These are phyloP conservation scores for Cyprinodon diabolis DNA, from an alignment of 2,797 vertebrate genomes.

Conservation along the genomic window DNA sequence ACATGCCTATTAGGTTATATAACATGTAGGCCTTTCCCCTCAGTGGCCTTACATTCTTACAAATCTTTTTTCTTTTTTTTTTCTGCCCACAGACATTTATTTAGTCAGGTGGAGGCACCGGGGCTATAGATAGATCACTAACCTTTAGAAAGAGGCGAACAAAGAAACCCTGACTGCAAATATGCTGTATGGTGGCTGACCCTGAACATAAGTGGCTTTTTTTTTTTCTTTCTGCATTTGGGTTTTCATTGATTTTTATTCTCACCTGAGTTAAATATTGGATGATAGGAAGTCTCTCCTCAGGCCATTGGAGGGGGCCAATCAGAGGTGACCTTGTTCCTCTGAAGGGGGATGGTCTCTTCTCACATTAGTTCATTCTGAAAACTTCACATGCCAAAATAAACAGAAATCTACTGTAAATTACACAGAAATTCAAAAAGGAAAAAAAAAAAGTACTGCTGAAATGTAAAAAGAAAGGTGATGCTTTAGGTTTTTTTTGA, in stretches of 20 bases:
- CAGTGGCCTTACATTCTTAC: constrained; percentile 7
- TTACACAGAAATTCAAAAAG: neutral
- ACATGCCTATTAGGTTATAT: constrained; percentile 35
- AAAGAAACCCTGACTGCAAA: constrained; percentile 34
- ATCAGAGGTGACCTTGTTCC: neutral
- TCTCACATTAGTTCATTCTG: neutral
- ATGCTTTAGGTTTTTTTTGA: neutral
- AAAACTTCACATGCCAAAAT: neutral
- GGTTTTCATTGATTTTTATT: neutral
- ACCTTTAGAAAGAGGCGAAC: constrained; percentile 20
- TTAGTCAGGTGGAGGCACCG: constrained; percentile 41
- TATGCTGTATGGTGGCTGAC: neutral
- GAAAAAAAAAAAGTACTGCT: neutral
- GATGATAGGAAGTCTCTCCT: neutral
- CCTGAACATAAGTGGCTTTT: neutral
- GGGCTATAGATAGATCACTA: constrained; percentile 36
- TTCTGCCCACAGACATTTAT: constrained; percentile 19
- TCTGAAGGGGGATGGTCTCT: neutral
- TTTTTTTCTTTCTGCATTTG: neutral
- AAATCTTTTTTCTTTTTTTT: neutral
- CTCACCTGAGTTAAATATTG: neutral
- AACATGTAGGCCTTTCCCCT: constrained; percentile 15
- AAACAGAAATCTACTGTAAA: neutral
- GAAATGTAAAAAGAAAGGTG: neutral
- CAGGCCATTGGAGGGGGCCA: neutral